A percentile compares a stretch with the other conserved stretches of the same genome.
Evolutionary conservation across 2,888 invertebrate genomes (phyloP).

Genomic region (Microctonus aethiopoides): DNA sequence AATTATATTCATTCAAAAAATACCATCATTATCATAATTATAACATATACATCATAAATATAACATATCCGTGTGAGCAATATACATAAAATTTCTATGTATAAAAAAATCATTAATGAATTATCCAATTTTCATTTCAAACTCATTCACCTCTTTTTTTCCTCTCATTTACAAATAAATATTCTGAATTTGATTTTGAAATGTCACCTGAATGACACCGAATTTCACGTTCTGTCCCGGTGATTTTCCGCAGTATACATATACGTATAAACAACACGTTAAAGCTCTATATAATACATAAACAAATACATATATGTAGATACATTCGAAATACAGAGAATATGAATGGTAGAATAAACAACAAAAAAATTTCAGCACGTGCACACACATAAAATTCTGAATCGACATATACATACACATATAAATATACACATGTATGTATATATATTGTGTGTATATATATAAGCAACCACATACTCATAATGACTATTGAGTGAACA

Average conservation of each 20-base stretch:
- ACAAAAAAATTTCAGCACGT: neutral
- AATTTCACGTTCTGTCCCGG: neutral
- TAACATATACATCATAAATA: too few species aligned
- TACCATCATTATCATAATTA: too few species aligned
- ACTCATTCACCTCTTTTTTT: neutral
- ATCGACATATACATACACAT: too few species aligned
- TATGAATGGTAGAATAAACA: neutral
- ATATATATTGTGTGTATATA: too few species aligned
- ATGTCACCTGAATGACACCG: neutral
- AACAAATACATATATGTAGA: neutral
- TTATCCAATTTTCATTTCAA: too few species aligned
- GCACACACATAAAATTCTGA: neutral
- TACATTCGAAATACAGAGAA: too few species aligned
- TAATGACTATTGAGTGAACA: neutral
- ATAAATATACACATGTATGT: too few species aligned
- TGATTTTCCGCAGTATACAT: slow-evolving; percentile 9
- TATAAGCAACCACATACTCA: neutral
- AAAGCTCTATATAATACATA: neutral
- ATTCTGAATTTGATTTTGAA: slow-evolving; percentile 5
- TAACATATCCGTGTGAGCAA: too few species aligned
- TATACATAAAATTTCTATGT: too few species aligned
- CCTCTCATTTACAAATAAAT: neutral
- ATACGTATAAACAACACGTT: neutral
- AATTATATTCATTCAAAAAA: too few species aligned
- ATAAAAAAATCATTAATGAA: too few species aligned